Base-by-base conservation (phyloP, 2,113 vertebrate species). In the Talpa occidentalis region DNA sequence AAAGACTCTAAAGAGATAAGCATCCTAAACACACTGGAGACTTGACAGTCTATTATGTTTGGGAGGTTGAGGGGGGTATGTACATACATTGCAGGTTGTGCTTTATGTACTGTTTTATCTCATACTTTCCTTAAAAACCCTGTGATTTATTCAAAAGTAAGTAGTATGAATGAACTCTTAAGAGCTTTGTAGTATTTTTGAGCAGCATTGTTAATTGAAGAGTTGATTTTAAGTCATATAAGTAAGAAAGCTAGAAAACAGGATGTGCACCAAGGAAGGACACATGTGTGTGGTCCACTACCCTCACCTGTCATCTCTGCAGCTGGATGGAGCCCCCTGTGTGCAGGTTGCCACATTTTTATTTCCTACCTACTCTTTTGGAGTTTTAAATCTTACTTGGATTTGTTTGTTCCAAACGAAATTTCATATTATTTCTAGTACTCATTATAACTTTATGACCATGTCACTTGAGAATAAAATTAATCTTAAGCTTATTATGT, bases 201-300 rank as follows among this genome's bases (percentile, higher is more conserved):
- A 94, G 24, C 28, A 69, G 28, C 37, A 37, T 73, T 93, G 83
- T 70, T 77, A 79, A 37, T 28, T 70, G 70, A 93, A 81, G 59
- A 70, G 14, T 60, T 6, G 62, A 22, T 44, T 85, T 77, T 60
- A 16, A 64, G 59, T 37, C 37, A 6, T 72, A 26, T 10, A 30
- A 22, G 22, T 49, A 12, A 17, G 47, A 40, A 49, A 1, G 28
- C 32, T 28, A 15, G 64, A 26, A 64, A 81, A 32, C 32, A 52
- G 69, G 17, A 3, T 54, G 26, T 16, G 66, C 0, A 0, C 52
- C 37, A 6, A 32, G 15, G 28, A 66, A 60, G 52, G n/a, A 40
- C 6, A 11, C 15, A 21, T 10, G 1, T 4, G 44, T 5, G 8
- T 54, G 37, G 52, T 10, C 19, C 32, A 0, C 17, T 19, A 56